A percentile compares a stretch with the other conserved stretches of the same genome.
Evolutionary conservation across 2,888 invertebrate genomes (phyloP).

Genomic region (Erynnis tages): DNA sequence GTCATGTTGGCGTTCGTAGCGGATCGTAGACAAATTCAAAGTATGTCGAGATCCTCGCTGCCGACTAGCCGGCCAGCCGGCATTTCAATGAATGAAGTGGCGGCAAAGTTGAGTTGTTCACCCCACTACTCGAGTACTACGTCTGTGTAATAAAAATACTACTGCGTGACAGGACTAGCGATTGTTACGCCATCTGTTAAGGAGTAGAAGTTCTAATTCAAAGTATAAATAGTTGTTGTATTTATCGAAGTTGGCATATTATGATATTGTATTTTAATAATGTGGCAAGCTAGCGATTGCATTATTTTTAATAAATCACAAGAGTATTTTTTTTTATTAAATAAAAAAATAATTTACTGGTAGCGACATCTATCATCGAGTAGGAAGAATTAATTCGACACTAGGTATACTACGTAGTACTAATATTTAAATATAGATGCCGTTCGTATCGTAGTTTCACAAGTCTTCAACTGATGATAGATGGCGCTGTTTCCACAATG

Average conservation of each 20-base stretch:
- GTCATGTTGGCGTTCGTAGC: slow-evolving; percentile 42
- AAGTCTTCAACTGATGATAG: background rate
- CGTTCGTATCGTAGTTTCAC: background rate
- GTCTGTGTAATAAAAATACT: slow-evolving; percentile 30
- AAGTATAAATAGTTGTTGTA: no score
- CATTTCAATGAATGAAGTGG: slow-evolving; percentile 62
- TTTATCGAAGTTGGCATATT: no score
- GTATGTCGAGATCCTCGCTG: slow-evolving; percentile 26
- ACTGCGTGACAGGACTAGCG: slow-evolving; percentile 20
- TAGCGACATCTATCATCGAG: slow-evolving; percentile 3
- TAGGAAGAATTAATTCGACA: slow-evolving; percentile 11
- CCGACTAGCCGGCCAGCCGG: slow-evolving; percentile 55
- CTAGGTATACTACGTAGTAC: background rate
- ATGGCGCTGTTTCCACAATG: slow-evolving; percentile 7
- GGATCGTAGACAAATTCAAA: slow-evolving; percentile 21
- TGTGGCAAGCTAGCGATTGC: no score
- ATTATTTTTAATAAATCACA: no score
- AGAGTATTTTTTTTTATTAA: background rate
- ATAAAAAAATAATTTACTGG: no score
- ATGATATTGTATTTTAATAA: no score
- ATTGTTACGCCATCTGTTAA: slow-evolving; percentile 38
- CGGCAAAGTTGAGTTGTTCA: slow-evolving; percentile 38
- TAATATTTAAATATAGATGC: background rate
- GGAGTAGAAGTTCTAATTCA: slow-evolving; percentile 30
- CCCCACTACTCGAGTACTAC: slow-evolving; percentile 48